phyloP scores from a whole-genome alignment of 2,797 vertebrate genomes.

The Oryzias dopingdopingensis region DNA sequence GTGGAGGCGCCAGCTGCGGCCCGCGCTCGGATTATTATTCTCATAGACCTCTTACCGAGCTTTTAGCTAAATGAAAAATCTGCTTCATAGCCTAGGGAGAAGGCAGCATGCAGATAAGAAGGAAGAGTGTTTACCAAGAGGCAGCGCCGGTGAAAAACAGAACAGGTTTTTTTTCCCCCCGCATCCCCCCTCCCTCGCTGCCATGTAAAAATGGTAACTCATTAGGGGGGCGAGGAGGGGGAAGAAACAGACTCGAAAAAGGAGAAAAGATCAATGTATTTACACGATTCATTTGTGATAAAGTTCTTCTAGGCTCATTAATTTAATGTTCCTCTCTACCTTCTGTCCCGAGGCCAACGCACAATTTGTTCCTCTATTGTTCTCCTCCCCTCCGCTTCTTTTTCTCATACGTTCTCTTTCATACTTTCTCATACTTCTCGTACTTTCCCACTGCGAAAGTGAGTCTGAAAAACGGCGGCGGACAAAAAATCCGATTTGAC shows the following conservation, averaged over 20 bases:
- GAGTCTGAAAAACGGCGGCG: slow-evolving; percentile 52
- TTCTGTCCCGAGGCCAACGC: slow-evolving; percentile 94
- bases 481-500: slow-evolving; percentile 38
- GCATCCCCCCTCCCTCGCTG: slow-evolving; percentile 45
- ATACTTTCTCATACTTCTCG: slow-evolving; percentile 76
- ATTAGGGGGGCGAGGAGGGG: slow-evolving; percentile 47
- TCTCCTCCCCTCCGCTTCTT: slow-evolving; percentile 52
- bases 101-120: slow-evolving; percentile 95
- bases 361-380: slow-evolving; percentile 91
- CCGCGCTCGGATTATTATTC: slow-evolving; percentile 98
- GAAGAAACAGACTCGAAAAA: slow-evolving; percentile 66
- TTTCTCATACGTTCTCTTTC: slow-evolving; percentile 69
- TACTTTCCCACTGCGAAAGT: slow-evolving; percentile 61
- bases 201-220: slow-evolving; percentile 83
- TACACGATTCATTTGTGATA: slow-evolving; percentile 99
- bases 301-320: slow-evolving; percentile 98
- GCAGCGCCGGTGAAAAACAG: slow-evolving; percentile 90
- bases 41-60: slow-evolving; percentile 99
- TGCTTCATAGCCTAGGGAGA: slow-evolving; percentile 97
- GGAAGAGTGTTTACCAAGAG: slow-evolving; percentile 95
- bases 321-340: slow-evolving; percentile 99
- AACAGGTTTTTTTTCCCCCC: slow-evolving; percentile 86
- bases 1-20: slow-evolving; percentile 98
- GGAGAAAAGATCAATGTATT: slow-evolving; percentile 97
- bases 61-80: slow-evolving; percentile 99